Evolutionary conservation across 2,113 vertebrate species (phyloP).

Genomic region (Podarcis raffonei): DNA sequence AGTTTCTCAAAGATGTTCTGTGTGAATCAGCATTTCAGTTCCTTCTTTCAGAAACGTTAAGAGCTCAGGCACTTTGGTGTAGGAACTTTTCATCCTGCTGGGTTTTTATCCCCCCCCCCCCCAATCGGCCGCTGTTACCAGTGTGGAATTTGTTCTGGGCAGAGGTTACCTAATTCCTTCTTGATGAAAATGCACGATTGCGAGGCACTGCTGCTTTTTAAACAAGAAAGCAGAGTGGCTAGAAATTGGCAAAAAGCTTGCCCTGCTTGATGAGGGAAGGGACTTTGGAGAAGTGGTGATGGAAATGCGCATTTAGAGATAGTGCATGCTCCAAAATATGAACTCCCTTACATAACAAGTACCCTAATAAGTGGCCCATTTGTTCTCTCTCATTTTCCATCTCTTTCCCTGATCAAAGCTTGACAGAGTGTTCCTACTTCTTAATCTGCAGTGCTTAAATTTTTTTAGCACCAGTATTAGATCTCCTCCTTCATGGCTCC

Average conservation of each 20-base stretch:
- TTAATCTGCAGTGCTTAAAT: not conserved
- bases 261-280: not conserved
- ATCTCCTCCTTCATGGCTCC: rapidly evolving
- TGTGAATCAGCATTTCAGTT: not conserved
- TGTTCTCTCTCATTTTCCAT: not conserved
- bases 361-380: not conserved
- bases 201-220: not conserved
- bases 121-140: not conserved
- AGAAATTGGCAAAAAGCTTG: not conserved
- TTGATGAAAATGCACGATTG: not conserved
- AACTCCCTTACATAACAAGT: not conserved
- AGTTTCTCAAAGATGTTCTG: not conserved
- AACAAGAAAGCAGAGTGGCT: not conserved
- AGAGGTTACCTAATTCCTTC: constrained; percentile 2
- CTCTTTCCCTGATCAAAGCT: not conserved
- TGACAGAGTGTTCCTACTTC: rapidly evolving
- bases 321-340: not conserved
- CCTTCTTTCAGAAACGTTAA: not conserved
- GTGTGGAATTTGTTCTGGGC: not conserved
- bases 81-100: not conserved
- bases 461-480: not conserved
- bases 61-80: not conserved
- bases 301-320: constrained; percentile 8
- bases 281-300: not conserved
- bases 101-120: no score